A percentile compares a stretch with the other conserved stretches of the same genome.
phyloP scores from a whole-genome alignment of 2,797 vertebrate genomes.

The Gymnodraco acuticeps region DNA sequence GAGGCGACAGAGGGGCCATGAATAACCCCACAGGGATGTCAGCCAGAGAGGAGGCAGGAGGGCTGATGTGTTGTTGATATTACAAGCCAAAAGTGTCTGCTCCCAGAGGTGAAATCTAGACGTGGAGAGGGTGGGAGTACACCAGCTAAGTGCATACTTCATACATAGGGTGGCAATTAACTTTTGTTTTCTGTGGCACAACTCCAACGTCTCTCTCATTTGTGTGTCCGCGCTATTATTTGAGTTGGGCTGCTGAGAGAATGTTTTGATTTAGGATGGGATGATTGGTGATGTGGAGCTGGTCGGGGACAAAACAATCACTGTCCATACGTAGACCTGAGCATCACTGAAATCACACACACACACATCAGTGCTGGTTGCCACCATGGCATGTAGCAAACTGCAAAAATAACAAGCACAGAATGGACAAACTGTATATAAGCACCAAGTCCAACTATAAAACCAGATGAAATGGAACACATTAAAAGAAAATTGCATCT shows the following conservation, averaged over 20 bases:
- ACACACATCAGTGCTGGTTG: background rate
- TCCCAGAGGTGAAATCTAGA: constrained; percentile 66
- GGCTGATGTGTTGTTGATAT: constrained; percentile 62
- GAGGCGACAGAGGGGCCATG: constrained; percentile 54
- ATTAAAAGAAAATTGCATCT: constrained; percentile 13
- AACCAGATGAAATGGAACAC: constrained; percentile 12
- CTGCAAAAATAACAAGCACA: background rate
- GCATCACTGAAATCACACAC: constrained; percentile 9
- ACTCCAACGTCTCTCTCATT: constrained; percentile 69
- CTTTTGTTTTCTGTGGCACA: constrained; percentile 78
- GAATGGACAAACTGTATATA: background rate
- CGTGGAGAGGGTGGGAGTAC: constrained; percentile 62
- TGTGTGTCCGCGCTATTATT: constrained; percentile 61
- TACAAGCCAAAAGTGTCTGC: constrained; percentile 67
- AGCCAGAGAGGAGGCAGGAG: constrained; percentile 54
- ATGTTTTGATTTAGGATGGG: constrained; percentile 67
- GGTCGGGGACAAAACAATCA: constrained; percentile 23
- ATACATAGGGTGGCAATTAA: constrained; percentile 71
- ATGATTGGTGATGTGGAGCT: constrained; percentile 23
- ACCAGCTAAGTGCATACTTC: constrained; percentile 66
- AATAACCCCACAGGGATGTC: constrained; percentile 67
- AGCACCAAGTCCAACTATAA: background rate
- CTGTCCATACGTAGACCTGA: constrained; percentile 24
- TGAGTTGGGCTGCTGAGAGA: constrained; percentile 51
- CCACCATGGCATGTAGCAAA: background rate